A percentile compares a stretch with the other conserved stretches of the same genome.
Conservation (phyloP, 2,797 vertebrate species). For the Oceanodroma leucorhoa region DNA sequence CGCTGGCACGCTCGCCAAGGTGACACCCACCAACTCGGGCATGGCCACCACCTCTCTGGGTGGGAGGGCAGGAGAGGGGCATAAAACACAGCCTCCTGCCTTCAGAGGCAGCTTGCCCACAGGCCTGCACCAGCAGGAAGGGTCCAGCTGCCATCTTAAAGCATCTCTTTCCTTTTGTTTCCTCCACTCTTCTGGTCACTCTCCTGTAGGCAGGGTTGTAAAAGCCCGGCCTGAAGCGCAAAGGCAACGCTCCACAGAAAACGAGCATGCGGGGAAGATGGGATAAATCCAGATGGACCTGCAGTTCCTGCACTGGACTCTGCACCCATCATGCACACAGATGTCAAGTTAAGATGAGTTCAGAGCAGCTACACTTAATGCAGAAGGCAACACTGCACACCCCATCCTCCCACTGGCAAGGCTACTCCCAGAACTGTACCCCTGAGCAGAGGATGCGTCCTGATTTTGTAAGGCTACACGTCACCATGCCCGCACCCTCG, state of each 20-base stretch:
- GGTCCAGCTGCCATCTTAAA: background rate
- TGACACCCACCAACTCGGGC: fast-evolving
- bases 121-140: background rate
- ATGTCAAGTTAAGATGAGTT: background rate
- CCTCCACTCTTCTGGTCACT: background rate
- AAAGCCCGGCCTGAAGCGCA: background rate
- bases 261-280: fast-evolving
- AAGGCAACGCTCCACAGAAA: background rate
- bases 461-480: background rate
- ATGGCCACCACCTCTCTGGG: background rate
- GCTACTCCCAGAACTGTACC: background rate
- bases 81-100: background rate
- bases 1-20: fast-evolving
- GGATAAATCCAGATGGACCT: background rate
- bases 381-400: background rate
- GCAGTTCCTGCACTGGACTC: background rate
- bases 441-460: background rate
- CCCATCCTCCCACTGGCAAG: background rate
- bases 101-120: background rate
- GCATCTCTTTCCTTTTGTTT: background rate
- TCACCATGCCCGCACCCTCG: background rate
- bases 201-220: background rate
- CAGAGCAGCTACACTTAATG: background rate
- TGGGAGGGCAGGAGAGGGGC: background rate
- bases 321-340: fast-evolving